These are phyloP conservation scores for Cerastis rubricosa DNA, from an alignment of 2,888 invertebrate genomes.

Conservation along the genomic window DNA sequence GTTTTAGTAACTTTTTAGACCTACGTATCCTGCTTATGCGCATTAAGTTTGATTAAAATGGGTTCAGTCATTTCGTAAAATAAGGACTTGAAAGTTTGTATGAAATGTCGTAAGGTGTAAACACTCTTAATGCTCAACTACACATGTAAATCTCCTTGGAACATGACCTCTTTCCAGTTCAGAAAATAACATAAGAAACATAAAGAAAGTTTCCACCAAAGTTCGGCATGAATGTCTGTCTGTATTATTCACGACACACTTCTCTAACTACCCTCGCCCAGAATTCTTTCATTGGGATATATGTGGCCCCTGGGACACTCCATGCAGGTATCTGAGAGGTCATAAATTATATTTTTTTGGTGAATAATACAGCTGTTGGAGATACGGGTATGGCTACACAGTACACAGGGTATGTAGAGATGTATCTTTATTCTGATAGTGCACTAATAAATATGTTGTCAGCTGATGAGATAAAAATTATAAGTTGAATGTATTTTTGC, in stretches of 20 bases:
- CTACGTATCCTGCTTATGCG: no score
- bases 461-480: no score
- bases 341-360: constrained; percentile 22
- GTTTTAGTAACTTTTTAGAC: no score
- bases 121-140: neutral
- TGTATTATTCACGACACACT: constrained; percentile 36
- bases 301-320: constrained; percentile 21
- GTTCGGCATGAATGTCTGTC: constrained; percentile 34
- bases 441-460: neutral
- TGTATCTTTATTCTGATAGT: neutral
- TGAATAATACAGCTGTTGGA: constrained; percentile 16
- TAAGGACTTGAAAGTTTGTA: no score
- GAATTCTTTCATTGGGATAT: constrained; percentile 28
- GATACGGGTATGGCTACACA: neutral
- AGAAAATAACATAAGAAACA: constrained; percentile 18
- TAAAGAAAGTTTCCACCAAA: constrained; percentile 31
- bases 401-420: no score
- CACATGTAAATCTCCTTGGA: constrained; percentile 15
- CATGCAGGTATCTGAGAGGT: constrained; percentile 15
- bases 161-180: constrained; percentile 22
- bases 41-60: no score
- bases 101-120: no score
- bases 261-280: constrained; percentile 11
- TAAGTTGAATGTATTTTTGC: no score
- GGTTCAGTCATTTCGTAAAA: no score